Percentiles rank a stretch among this genome's conserved stretches.
Evolutionary conservation across 2,797 vertebrate species (phyloP).

Genomic region (Parambassis ranga): DNA sequence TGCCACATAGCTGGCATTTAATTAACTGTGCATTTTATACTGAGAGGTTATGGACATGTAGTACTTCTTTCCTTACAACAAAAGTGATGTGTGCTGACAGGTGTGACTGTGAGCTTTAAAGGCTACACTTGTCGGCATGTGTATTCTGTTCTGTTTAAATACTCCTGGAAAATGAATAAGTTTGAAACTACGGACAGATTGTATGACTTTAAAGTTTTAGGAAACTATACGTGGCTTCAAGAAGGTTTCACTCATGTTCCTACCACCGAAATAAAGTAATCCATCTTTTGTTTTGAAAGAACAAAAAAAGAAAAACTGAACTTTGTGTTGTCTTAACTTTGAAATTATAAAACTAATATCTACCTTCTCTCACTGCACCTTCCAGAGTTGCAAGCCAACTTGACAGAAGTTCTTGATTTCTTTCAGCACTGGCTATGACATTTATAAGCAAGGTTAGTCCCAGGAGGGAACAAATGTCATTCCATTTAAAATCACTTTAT

Average conservation of each 20-base stretch:
- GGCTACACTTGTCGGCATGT: neutral
- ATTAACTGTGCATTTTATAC: conserved; percentile 61
- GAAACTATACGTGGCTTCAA: neutral
- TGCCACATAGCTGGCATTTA: conserved; percentile 68
- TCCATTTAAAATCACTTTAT: conserved; percentile 51
- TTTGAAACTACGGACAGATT: neutral
- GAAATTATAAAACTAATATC: conserved; percentile 1
- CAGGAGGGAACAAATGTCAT: conserved; percentile 37
- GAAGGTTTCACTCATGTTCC: neutral
- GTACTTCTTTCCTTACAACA: conserved; percentile 14
- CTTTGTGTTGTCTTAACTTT: conserved; percentile 6
- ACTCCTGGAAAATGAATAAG: neutral
- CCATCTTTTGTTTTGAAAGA: neutral
- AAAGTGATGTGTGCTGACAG: conserved; percentile 23
- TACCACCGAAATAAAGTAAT: neutral
- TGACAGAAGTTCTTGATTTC: conserved; percentile 29
- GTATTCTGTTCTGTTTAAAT: neutral
- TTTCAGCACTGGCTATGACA: conserved; percentile 20
- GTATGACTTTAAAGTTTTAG: neutral
- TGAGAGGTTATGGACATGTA: conserved; percentile 37
- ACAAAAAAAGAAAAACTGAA: neutral
- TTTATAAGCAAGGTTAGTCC: conserved; percentile 23
- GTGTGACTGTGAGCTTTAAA: conserved; percentile 22
- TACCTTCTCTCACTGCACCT: neutral
- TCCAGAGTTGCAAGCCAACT: conserved; percentile 6